Conservation (phyloP, 2,888 invertebrate species). For the Drosophila incognita region DNA sequence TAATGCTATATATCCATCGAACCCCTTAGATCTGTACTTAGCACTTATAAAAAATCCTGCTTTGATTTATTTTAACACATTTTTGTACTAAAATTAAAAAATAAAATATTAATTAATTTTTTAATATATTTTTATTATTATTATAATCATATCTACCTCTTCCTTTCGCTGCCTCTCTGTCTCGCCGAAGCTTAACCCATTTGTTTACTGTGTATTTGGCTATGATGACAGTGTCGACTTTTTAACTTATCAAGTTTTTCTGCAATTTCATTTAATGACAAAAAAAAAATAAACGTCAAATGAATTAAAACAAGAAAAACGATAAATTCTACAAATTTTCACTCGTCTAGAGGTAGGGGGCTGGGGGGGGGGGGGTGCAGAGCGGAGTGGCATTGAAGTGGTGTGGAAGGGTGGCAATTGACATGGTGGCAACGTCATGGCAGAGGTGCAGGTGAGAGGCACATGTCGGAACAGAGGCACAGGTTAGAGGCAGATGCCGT, state of each 20-base stretch:
- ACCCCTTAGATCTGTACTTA: not conserved
- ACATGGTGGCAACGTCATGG: constrained; percentile 52
- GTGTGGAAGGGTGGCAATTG: constrained; percentile 7
- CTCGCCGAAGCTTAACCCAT: not conserved
- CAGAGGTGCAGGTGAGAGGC: constrained; percentile 14
- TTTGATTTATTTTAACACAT: not conserved
- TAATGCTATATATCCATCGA: not conserved
- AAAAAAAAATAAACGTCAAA: constrained; percentile 29
- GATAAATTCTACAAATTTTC: constrained; percentile 83
- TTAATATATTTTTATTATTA: not conserved
- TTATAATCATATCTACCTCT: not conserved
- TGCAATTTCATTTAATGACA: constrained; percentile 79
- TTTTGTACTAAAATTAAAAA: not conserved
- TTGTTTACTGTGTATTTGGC: constrained; percentile 9
- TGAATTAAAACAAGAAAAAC: constrained; percentile 51
- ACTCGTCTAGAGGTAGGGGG: constrained; percentile 61
- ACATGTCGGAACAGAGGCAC: constrained; percentile 5
- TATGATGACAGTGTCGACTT: constrained; percentile 44
- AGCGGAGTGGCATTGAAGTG: too few relatives aligned
- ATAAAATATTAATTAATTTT: not conserved
- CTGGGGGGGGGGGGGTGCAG: not conserved
- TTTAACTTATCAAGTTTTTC: constrained; percentile 71
- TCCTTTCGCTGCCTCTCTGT: not conserved
- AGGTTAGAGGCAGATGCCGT: not conserved
- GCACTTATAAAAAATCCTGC: not conserved